Base-by-base conservation (phyloP, 2,888 invertebrate genomes). In the Branchellion lobata region DNA sequence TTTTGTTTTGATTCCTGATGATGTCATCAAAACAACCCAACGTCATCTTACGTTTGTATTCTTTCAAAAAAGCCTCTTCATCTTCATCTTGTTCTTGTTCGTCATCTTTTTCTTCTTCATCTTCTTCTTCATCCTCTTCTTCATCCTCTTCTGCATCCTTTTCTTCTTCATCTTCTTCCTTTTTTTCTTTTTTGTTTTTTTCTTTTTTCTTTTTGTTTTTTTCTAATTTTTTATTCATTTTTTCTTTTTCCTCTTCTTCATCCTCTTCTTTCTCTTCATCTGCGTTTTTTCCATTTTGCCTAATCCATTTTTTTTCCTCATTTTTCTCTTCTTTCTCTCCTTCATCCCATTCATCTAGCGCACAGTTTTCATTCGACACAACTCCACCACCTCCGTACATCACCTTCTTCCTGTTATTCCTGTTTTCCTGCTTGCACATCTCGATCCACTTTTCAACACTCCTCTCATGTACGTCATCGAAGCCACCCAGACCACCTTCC, bases 381-480 rank as follows among this genome's bases (percentile, higher is more conserved):
- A 5, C 14, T 40, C 40, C 14, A 8, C 40, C 40, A 40, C 40
- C 40, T 40, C 40, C 40, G 8, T 40, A 8, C 40, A 40, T 14
- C 5, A 40, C 40, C 40, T 14, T 40, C 40, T 14, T 40, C 14
- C 40, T 14, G 5, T 40, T 14, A 5, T 40, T 40, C 40, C 40
- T 40, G 8, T 57, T 57, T n/a, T n/a, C n/a, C n/a, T n/a, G n/a
- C 24, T 57, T 57, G 21, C 61, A 57, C 61, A 57, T n/a, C 24
- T 57, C n/a, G 21, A 57, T 57, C 61, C 61, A 57, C 61, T 57
- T 57, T n/a, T 57, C 61, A 57, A 57, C 61, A 57, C 61, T 57
- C 24, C 21, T 57, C 24, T 57, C 61, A 14, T 57, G 61, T n/a
- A 57, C 61, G 14, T 57, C n/a, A 8, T 57, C 61, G 21, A 57